Evolutionary conservation across 2,888 invertebrate genomes (phyloP).

Genomic region (Podotricha telesiphe): DNA sequence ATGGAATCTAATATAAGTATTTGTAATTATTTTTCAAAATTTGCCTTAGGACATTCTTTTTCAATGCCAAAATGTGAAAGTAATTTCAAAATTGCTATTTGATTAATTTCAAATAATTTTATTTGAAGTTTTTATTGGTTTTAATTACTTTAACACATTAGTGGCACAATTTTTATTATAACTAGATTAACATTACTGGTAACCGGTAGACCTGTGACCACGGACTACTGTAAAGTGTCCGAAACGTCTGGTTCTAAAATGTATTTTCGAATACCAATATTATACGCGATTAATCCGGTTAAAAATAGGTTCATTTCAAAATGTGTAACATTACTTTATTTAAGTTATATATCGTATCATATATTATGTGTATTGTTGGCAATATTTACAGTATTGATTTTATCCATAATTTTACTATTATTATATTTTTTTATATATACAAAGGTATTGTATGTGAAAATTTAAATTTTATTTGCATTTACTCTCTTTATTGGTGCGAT

Average conservation of each 20-base stretch:
- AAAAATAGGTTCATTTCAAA: no score
- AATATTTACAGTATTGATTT: no score
- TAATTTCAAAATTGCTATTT: neutral
- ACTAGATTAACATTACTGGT: neutral
- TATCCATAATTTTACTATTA: no score
- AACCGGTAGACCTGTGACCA: no score
- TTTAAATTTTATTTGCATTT: no score
- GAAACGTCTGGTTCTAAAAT: no score
- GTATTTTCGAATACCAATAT: no score
- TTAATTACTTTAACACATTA: neutral
- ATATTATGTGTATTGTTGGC: neutral
- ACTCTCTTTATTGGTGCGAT: no score
- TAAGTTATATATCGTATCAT: neutral
- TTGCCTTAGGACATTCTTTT: neutral
- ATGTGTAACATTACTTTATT: neutral
- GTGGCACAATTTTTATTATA: constrained; percentile 5
- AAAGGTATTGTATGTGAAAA: no score
- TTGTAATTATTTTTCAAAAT: constrained; percentile 11
- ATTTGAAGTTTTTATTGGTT: neutral
- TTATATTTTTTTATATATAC: no score
- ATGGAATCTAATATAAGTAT: neutral
- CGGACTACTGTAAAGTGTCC: no score
- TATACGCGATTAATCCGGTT: no score
- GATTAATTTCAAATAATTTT: neutral
- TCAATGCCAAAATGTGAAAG: neutral